Evolutionary conservation across 2,797 vertebrate genomes (phyloP), one percentile per base, ranked within the genome.

Genomic region (Fringilla coelebs): DNA sequence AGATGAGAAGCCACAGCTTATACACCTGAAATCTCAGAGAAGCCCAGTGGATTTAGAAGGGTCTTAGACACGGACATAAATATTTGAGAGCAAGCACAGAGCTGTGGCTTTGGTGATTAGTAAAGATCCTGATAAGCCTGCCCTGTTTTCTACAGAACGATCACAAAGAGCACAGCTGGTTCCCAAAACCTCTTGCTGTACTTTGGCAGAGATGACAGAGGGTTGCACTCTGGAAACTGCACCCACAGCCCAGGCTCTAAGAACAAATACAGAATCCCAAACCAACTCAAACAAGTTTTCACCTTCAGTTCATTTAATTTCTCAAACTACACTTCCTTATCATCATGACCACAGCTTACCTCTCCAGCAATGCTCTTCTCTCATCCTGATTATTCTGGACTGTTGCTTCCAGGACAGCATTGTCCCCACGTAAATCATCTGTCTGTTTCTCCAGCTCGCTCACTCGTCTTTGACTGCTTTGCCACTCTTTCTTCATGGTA

Each of bases 371-470:
- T 0, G 99, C 99, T 24, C 99, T 98, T 71, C 99, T 98, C 96
- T 99, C 99, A 16, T 99, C 99, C 97, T 99, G 99, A 96, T 99
- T 99, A 97, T 99, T 99, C 96, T 99, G 99, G 54, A 99, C 98
- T 0, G 99, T 99, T 85, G 99, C 99, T 96, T 99, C 99, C 88
- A 99, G 94, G 51, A 99, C 99, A 0, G 99, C 99, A 26, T 99
- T 99, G 95, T 99, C 99, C 11, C 99, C 99, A 58, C 99, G 98
- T 79, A 99, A 97, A 95, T 99, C 99, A 3, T 99, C 99, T 0
- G 98, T 99, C 96, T 99, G 99, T 60, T 99, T 99, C 98, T 99
- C 99, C 60, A 99, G 98, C 82, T 99, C 99, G 0, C 98, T 96
- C 4, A 99, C 99, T 65, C 99, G 97, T 80, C 98, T 98, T 85